Evolutionary conservation across 2,797 vertebrate species (phyloP).

Genomic region (Anas bernieri): DNA sequence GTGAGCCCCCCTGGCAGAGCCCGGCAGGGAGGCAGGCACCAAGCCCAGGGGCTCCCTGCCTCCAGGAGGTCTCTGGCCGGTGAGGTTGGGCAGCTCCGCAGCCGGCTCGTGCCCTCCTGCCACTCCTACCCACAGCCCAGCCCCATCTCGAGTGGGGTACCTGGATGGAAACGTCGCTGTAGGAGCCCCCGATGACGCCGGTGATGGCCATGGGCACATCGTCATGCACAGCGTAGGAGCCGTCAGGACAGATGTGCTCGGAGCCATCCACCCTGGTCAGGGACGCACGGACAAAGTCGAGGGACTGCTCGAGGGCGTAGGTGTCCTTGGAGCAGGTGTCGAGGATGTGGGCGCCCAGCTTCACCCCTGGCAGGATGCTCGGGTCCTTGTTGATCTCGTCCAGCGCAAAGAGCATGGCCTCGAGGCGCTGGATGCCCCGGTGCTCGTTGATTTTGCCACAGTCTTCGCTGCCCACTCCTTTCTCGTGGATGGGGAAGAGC

Average conservation of each 20-base stretch:
- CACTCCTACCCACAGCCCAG: background rate
- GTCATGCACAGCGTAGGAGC: slow-evolving; percentile 92
- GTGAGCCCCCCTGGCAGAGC: too few species aligned
- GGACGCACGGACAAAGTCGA: slow-evolving; percentile 95
- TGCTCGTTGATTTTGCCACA: slow-evolving; percentile 95
- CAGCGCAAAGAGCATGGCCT: slow-evolving; percentile 97
- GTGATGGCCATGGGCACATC: slow-evolving; percentile 93
- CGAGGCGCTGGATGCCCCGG: slow-evolving; percentile 94
- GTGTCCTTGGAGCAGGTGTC: slow-evolving; percentile 99
- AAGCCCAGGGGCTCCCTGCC: background rate
- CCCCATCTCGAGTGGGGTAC: slow-evolving; percentile 69
- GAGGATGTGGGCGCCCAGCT: slow-evolving; percentile 92
- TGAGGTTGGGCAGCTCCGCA: background rate
- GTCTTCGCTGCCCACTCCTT: slow-evolving; percentile 89
- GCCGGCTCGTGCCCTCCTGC: rapidly evolving
- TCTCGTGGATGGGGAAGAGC: slow-evolving; percentile 95
- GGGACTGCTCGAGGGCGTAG: slow-evolving; percentile 94
- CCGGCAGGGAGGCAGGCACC: background rate
- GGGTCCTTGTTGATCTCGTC: slow-evolving; percentile 93
- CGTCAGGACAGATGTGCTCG: slow-evolving; percentile 94
- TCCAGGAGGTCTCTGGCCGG: background rate
- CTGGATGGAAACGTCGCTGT: slow-evolving; percentile 99
- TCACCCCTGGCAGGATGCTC: slow-evolving; percentile 90
- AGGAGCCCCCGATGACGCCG: slow-evolving; percentile 96
- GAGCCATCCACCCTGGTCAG: slow-evolving; percentile 93